Base-by-base conservation (phyloP, 2,113 vertebrate species). In the Bostrychus sinensis region DNA sequence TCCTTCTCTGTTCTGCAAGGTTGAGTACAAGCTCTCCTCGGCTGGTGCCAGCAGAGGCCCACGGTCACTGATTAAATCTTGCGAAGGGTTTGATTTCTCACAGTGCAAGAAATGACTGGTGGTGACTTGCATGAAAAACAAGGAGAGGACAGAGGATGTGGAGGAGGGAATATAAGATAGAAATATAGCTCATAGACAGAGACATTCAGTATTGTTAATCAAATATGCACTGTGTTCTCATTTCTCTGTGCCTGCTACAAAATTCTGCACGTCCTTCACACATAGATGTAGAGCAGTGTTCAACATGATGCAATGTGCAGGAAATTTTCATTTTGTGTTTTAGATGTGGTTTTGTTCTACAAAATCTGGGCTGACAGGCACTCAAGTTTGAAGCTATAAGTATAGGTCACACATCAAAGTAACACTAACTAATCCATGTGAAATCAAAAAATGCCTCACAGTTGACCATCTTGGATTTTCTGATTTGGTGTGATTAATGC, bases 261-360 rank as follows among this genome's bases (percentile, higher is more conserved):
- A 67, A 51, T 54, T 6, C 28, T 22, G 14, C 32, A 39, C 23
- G 30, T 71, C 34, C 66, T 69, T 54, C 48, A 45, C 64, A 7
- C 48, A n/a, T 13, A 71, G 63, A 60, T 54, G 28, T 41, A 48
- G 41, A 65, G 26, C 77, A 59, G 67, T 22, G 7, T n/a, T 34
- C 28, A 30, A 63, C 70, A 70, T 89, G 86, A 89, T 83, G 88
- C 82, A 88, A 89, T 17, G 16, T 26, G 39, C 50, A 46, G 79
- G 61, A 84, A 87, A 84, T 56, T 42, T 59, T 28, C 58, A 19
- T 53, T n/a, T n/a, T n/a, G n/a, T 64, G 48, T 51, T 76, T 70
- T 19, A 62, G 56, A 70, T 68, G 28, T 45, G 66, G 54, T 43
- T 61, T 55, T 56, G 36, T 54, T 82, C 51, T 53, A 66, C 34